Evolutionary conservation across 2,113 vertebrate species (phyloP), one percentile per base, ranked within the genome.

Genomic region (Calyptommatus sinebrachiatus): DNA sequence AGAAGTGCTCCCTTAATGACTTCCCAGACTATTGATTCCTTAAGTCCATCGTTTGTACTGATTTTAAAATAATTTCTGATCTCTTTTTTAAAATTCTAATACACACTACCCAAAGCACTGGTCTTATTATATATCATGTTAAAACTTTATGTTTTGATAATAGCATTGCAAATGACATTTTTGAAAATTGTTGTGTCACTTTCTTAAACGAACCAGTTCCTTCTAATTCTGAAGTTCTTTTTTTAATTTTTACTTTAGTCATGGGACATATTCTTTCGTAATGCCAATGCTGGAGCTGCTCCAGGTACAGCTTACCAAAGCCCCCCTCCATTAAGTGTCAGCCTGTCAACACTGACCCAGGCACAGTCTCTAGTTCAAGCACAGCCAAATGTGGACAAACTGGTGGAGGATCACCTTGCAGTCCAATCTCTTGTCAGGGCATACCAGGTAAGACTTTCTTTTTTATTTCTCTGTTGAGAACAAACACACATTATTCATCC

Each of bases 211-310:
- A 74, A 41, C 48, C 28, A 31, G 57, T 77, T 41, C n/a, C 28
- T 22, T n/a, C 7, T 76, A 72, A 72, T 57, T 18, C 50, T 53
- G 50, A 53, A 53, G 50, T 53, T 57, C 53, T 50, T 57, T 57
- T 6, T 63, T 22, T 76, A 2, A 1, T 86, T 22, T 84, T 53
- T 78, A 50, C 86, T 89, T 80, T 85, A 99, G 98, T 99, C 98
- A 2, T 99, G 98, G 98, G 97, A 99, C 85, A 91, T 96, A 86
- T 98, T 97, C 89, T 99, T 99, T 85, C 96, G 96, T 77, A 98
- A 98, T 0, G 96, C 95, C 85, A 97, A 96, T 3, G 95, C 96
- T 0, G 97, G 97, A 68, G 96, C 94, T 8, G 95, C 96, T 53
- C 98, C 98, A 0, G 98, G 98, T 76, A 90, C 92, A 0, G 97